Conservation (phyloP, 92 coral and sea anemone species). For the Meandrina meandrites region DNA sequence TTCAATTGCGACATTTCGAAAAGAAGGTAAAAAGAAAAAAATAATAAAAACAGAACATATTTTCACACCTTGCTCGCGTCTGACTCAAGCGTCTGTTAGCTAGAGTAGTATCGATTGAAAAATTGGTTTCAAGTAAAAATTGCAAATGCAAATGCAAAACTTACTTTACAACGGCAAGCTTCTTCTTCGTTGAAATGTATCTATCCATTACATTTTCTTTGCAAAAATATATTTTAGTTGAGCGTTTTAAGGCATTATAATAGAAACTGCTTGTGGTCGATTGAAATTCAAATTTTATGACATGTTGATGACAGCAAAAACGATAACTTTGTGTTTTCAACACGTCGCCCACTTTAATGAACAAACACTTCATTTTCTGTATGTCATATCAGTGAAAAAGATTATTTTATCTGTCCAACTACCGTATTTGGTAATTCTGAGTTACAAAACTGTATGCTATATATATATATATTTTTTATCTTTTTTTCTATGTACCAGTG, state of each 20-base stretch:
- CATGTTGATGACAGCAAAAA: background rate
- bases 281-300: conserved; percentile 18
- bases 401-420: background rate
- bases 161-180: background rate
- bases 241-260: background rate
- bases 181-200: background rate
- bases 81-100: background rate
- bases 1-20: background rate
- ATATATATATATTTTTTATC: background rate
- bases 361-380: conserved; percentile 24
- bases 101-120: background rate
- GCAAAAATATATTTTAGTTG: background rate
- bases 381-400: background rate
- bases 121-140: background rate
- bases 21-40: background rate
- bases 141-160: background rate
- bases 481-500: background rate
- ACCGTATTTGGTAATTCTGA: background rate
- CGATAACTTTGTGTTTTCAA: background rate
- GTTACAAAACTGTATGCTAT: background rate
- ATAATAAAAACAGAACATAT: background rate
- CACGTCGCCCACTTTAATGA: conserved; percentile 23
- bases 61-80: background rate
- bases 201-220: background rate
- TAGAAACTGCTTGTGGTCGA: background rate